Base-by-base conservation (phyloP, 2,888 invertebrate species). In the Lypha dubia region DNA sequence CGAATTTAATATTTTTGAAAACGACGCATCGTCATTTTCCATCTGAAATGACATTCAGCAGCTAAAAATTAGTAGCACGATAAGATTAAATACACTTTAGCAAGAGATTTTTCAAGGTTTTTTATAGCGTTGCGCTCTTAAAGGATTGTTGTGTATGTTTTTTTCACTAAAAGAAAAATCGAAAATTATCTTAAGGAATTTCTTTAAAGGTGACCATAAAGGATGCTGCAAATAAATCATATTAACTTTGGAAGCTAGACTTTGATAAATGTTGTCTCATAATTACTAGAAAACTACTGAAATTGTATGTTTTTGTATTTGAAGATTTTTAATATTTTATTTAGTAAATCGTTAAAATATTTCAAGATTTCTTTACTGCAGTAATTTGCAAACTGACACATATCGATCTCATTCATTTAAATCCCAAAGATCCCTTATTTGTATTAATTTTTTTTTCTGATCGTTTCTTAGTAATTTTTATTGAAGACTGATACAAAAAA, bases 1-100 rank as follows among this genome's bases (percentile, higher is more conserved):
- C 74, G 84, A 20, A 79, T 70, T 74, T 84, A 68, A 84, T 74
- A 73, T 79, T 75, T 65, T 68, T 71, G 44, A 58, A 75, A 70
- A 65, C 44, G 35, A 53, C 53, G 79, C 51, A n/a, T 51, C 70
- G 44, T 79, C 63, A 49, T 71, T 71, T 62, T 60, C 41, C 60
- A 17, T 53, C 46, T 68, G 74, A 68, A 74, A 80, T 68, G 74
- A 44, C 58, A 53, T 41, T 38, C 46, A 35, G 32, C 56, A 41
- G 49, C 60, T 44, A 7, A 46, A 70, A 71, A 79, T 35, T 38
- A 65, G 70, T 82, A 70, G 70, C 75, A 71, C 38, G 38, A 49
- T 28, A 58, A 70, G 75, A 82, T 76, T 70, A 65, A 71, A 20
- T 49, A 38, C 49, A 35, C 24, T 46, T 73, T 24, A 38, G 8